Conservation (phyloP, 2,888 invertebrate species). For the Actias luna region DNA sequence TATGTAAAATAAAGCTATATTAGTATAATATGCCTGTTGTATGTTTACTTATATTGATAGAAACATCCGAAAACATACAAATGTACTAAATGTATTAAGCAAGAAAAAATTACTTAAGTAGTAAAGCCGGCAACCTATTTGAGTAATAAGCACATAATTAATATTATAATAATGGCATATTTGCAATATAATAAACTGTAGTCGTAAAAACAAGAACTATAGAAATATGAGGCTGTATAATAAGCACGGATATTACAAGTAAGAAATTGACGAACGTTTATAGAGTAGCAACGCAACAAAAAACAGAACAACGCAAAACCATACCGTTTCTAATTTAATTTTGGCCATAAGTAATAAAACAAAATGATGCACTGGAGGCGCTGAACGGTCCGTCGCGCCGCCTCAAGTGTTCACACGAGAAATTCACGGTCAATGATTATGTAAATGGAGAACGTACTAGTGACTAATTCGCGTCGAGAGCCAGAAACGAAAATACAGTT, state of each 20-base stretch:
- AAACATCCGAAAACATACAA: neutral
- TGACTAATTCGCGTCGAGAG: conserved; percentile 61
- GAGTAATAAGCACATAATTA: too few relatives aligned
- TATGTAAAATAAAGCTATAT: neutral
- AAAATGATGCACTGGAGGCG: conserved; percentile 45
- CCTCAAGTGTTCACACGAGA: conserved; percentile 72
- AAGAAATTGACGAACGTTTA: conserved; percentile 16
- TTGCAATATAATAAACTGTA: neutral
- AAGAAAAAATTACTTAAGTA: too few relatives aligned
- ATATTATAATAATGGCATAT: neutral
- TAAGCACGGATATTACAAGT: conserved; percentile 10
- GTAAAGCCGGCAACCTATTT: neutral
- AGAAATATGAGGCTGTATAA: neutral
- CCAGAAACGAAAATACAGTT: conserved; percentile 56
- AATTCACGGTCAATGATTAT: conserved; percentile 77
- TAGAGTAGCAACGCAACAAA: conserved; percentile 20
- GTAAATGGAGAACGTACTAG: conserved; percentile 66
- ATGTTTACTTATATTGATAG: neutral
- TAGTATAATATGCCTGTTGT: neutral
- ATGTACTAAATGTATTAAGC: neutral
- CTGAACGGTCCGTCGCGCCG: conserved; percentile 57
- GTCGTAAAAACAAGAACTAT: neutral
- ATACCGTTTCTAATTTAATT: conserved; percentile 65
- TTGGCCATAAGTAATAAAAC: conserved; percentile 57
- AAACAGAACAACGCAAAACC: conserved; percentile 32